Evolutionary conservation across 37 sponge, comb jelly and placozoan species (phyloP), one percentile per base, ranked within the genome.

Genomic region (Ephydatia muelleri): DNA sequence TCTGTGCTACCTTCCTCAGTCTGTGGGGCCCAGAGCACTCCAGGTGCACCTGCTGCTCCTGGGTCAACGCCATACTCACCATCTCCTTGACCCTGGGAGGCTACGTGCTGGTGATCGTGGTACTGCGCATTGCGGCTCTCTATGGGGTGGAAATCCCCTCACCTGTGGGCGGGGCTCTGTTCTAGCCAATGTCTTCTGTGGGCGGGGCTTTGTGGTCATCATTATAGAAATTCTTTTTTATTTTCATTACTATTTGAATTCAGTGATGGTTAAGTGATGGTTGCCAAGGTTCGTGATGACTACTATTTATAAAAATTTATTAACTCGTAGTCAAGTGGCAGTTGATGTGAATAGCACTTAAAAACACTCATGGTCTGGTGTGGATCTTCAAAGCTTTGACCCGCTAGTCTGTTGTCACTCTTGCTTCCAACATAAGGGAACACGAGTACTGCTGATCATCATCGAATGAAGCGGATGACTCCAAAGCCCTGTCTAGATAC

Each of bases 361-460:
- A n/a, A n/a, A n/a, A n/a, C n/a, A n/a, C n/a, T n/a, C n/a, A n/a
- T n/a, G n/a, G n/a, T n/a, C n/a, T n/a, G n/a, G n/a, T n/a, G n/a
- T n/a, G n/a, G n/a, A n/a, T n/a, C n/a, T n/a, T n/a, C n/a, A n/a
- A n/a, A n/a, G n/a, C n/a, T n/a, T n/a, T n/a, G n/a, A n/a, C n/a
- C 43, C 6, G 43, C 6, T 43, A 43, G 43, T 43, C 43, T 43
- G 43, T 9, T 3, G 43, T 43, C 6, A 43, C 43, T 1, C 80
- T 33, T 36, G 91, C 83, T 38, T 91, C 91, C 40, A 86, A 31
- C 38, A 80, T 80, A 70, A 83, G 67, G 3, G 91, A 91, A 3
- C 78, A 49, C 25, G 84, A 73, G 70, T 86, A 86, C 19, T 87
- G 68, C 64, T 91, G 83, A 0, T 91, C 91, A n/a, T 91, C 87